Evolutionary conservation across 2,888 invertebrate genomes (phyloP).

Genomic region (Halictus ligatus): DNA sequence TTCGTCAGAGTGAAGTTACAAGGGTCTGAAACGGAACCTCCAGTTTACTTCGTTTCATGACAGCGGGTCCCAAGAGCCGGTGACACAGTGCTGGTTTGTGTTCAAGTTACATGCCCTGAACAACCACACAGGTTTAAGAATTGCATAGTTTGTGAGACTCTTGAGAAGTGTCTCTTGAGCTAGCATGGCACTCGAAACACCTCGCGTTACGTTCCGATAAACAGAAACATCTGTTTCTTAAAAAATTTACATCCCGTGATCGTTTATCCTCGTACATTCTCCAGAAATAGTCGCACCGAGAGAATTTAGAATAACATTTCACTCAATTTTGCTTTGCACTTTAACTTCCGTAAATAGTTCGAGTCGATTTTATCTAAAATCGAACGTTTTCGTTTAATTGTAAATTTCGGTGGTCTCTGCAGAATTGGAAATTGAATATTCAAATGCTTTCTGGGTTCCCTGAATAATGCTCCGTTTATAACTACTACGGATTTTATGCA

Average conservation of each 20-base stretch:
- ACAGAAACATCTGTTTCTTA: background rate
- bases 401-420: too few relatives aligned
- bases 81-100: conserved; percentile 24
- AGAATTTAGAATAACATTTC: background rate
- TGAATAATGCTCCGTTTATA: too few relatives aligned
- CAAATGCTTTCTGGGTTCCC: too few relatives aligned
- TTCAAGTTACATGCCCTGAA: conserved; percentile 18
- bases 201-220: background rate
- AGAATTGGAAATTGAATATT: too few relatives aligned
- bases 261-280: background rate
- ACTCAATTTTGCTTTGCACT: background rate
- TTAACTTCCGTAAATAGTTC: background rate
- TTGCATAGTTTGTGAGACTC: background rate
- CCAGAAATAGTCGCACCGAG: background rate
- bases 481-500: too few relatives aligned
- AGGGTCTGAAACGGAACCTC: background rate
- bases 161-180: background rate
- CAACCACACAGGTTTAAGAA: conserved; percentile 7
- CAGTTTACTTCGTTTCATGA: conserved; percentile 25
- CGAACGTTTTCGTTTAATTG: too few relatives aligned
- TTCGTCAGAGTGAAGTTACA: conserved; percentile 15
- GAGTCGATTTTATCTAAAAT: too few relatives aligned
- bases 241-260: background rate
- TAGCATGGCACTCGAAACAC: too few relatives aligned
- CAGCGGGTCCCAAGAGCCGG: conserved; percentile 16